Evolutionary conservation across 2,113 vertebrate genomes (phyloP).

Genomic region (Elgaria multicarinata): DNA sequence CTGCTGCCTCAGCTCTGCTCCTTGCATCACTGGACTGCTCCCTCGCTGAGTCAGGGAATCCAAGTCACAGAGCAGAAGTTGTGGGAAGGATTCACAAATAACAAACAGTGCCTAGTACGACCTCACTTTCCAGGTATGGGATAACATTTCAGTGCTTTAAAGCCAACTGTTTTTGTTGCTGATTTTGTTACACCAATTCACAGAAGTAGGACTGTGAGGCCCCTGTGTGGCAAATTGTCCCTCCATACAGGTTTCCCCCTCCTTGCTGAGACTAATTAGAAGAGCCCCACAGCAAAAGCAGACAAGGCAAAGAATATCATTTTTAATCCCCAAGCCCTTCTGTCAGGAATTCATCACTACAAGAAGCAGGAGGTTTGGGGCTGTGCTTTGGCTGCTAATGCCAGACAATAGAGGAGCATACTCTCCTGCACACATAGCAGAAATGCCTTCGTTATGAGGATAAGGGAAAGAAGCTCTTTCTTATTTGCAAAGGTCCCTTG

Average conservation of each 20-base stretch:
- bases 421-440: not conserved
- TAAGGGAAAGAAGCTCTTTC: not conserved
- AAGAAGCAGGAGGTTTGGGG: not conserved
- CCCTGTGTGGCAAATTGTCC: not conserved
- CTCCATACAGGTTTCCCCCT: not conserved
- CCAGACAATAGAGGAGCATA: not conserved
- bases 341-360: not conserved
- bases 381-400: not conserved
- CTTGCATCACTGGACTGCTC: not conserved
- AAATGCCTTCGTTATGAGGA: not conserved
- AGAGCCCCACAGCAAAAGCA: not conserved
- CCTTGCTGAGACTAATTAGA: not conserved
- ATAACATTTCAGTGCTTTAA: not conserved
- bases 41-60: not conserved
- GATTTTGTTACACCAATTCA: not conserved
- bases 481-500: not conserved
- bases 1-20: not conserved
- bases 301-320: not conserved
- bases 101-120: not conserved
- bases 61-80: not conserved
- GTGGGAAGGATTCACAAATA: not conserved
- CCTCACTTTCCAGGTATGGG: too few relatives aligned
- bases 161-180: not conserved
- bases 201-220: not conserved
- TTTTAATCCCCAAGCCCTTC: not conserved